Conservation (phyloP, 2,888 invertebrate species). For the Willowsia nigromaculata region DNA sequence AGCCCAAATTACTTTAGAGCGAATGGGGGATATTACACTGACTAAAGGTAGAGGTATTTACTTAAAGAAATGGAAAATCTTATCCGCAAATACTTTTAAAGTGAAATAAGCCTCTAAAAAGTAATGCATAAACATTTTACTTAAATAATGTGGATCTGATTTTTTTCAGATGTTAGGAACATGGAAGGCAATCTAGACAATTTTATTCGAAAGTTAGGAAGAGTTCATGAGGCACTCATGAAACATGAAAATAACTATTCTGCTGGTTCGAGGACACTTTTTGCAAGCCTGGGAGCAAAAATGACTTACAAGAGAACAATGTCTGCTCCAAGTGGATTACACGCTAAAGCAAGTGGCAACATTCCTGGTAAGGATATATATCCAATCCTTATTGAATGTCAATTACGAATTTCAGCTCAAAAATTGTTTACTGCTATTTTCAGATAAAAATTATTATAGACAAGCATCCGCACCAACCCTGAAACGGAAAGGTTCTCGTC, state of each 20-base stretch:
- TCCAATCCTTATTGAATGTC: neutral
- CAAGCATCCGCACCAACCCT: slow-evolving; percentile 97
- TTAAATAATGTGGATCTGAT: too few species aligned
- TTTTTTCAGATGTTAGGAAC: slow-evolving; percentile 89
- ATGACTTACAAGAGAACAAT: slow-evolving; percentile 97
- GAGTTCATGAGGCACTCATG: slow-evolving; percentile 91
- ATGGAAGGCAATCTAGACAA: slow-evolving; percentile 92
- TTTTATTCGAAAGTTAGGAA: slow-evolving; percentile 91
- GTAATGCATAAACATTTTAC: too few species aligned
- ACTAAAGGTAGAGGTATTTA: slow-evolving; percentile 89
- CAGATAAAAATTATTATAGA: slow-evolving; percentile 89
- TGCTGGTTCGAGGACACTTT: slow-evolving; percentile 86
- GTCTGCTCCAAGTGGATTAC: slow-evolving; percentile 85
- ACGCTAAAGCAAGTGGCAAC: slow-evolving; percentile 14
- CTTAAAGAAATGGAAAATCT: too few species aligned
- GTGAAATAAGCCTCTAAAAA: too few species aligned
- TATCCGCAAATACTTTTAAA: too few species aligned
- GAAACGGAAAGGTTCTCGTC: slow-evolving; percentile 94
- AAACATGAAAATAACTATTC: slow-evolving; percentile 79
- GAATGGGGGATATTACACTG: slow-evolving; percentile 90
- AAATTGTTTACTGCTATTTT: slow-evolving; percentile 19
- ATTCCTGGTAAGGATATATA: neutral
- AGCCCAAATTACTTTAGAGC: slow-evolving; percentile 94
- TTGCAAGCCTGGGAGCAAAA: slow-evolving; percentile 93
- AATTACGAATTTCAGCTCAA: too few species aligned